Conservation (phyloP, 1,140 invertebrate genomes). For the Hypsibius dujardini region DNA sequence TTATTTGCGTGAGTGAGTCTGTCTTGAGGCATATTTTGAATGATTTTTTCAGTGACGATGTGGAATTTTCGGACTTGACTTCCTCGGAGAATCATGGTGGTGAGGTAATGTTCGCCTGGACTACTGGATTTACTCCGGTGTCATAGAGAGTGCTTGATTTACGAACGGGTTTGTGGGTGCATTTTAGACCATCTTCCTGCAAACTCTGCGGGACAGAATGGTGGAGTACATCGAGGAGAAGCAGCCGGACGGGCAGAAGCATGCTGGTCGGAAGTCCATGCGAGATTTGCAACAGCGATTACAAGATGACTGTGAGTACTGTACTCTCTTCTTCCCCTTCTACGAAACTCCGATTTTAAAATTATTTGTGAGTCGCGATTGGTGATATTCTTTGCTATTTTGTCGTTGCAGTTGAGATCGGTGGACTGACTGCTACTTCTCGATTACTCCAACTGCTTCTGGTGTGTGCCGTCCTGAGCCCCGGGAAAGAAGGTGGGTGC, state of each 20-base stretch:
- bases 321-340: background rate
- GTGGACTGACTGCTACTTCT: background rate
- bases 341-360: background rate
- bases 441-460: background rate
- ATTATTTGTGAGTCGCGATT: background rate
- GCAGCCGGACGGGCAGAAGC: background rate
- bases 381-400: background rate
- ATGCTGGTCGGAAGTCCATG: background rate
- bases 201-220: background rate
- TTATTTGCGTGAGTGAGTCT: too few species aligned
- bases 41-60: too few species aligned
- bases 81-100: too few species aligned
- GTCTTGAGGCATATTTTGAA: too few species aligned
- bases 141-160: too few species aligned
- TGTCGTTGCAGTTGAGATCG: background rate
- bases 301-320: background rate
- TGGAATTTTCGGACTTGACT: too few species aligned
- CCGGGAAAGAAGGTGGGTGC: background rate
- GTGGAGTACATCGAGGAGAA: background rate
- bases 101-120: too few species aligned
- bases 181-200: too few species aligned
- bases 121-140: too few species aligned
- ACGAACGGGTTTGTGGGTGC: too few species aligned
- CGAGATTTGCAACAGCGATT: background rate
- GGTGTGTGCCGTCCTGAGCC: slow-evolving; percentile 1